Evolutionary conservation across 2,888 invertebrate species (phyloP).

Genomic region (Toxonevra muliebris): DNA sequence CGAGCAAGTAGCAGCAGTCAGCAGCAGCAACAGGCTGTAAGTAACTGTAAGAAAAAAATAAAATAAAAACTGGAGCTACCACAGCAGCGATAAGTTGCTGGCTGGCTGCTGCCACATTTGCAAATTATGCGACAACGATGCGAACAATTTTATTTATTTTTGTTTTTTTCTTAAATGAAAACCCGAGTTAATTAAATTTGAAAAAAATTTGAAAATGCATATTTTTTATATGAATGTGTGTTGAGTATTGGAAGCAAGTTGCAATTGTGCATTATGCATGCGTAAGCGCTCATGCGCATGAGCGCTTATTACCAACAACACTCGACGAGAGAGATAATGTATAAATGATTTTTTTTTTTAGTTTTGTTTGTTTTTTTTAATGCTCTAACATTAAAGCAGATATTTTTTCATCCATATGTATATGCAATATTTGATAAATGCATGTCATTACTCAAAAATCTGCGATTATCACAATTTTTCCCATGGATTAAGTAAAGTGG

Average conservation of each 20-base stretch:
- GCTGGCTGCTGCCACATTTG: not conserved
- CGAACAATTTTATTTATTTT: not conserved
- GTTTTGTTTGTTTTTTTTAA: constrained; percentile 2
- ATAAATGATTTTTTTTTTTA: not conserved
- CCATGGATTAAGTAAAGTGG: too few relatives aligned
- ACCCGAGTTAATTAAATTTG: too few relatives aligned
- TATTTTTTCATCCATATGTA: not conserved
- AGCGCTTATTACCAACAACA: not conserved
- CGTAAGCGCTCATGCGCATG: too few relatives aligned
- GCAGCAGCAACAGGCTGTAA: too few relatives aligned
- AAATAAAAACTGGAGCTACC: too few relatives aligned
- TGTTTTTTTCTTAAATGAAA: constrained; percentile 6
- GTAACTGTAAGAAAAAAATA: too few relatives aligned
- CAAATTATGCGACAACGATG: not conserved
- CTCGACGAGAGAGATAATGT: not conserved
- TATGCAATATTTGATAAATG: not conserved
- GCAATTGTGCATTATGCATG: too few relatives aligned
- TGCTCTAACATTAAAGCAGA: constrained; percentile 3
- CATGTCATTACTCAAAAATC: not conserved
- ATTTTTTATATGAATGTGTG: too few relatives aligned
- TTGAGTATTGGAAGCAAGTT: too few relatives aligned
- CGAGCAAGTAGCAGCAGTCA: too few relatives aligned
- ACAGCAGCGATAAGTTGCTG: not conserved
- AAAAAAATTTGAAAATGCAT: too few relatives aligned
- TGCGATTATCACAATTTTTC: too few relatives aligned